These are phyloP conservation scores for Galbula dea DNA, from an alignment of 2,113 vertebrate genomes.

Conservation along the genomic window DNA sequence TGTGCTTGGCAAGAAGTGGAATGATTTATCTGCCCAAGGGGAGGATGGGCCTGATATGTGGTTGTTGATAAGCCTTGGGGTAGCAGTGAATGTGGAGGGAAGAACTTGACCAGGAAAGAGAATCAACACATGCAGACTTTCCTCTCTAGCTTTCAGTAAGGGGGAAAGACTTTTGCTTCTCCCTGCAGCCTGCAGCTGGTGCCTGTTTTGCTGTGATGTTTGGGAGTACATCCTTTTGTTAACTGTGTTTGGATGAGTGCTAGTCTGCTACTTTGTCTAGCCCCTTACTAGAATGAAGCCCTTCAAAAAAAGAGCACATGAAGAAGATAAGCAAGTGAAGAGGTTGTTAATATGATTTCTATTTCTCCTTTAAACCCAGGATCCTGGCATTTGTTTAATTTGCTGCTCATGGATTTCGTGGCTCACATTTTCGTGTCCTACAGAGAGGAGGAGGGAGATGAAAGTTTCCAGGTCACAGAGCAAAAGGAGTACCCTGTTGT, in stretches of 20 bases:
- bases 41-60: neutral
- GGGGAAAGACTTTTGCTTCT: neutral
- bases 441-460: constrained; percentile 57
- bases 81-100: neutral
- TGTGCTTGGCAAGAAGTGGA: neutral
- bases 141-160: neutral
- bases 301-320: neutral
- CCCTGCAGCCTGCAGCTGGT: neutral
- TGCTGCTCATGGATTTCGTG: constrained; percentile 71
- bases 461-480: neutral
- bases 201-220: neutral
- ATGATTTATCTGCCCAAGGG: neutral
- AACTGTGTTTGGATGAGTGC: neutral
- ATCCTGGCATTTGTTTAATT: constrained; percentile 72
- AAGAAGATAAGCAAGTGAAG: neutral
- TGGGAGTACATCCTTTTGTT: neutral
- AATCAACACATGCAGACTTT: neutral
- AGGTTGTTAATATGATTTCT: neutral
- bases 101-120: neutral
- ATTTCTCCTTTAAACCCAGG: constrained; percentile 56
- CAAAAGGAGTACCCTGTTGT: neutral
- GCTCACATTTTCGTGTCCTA: constrained; percentile 65
- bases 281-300: neutral
- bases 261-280: neutral
- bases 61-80: neutral